Evolutionary conservation across 2,113 vertebrate species (phyloP), one percentile per base, ranked within the genome.

Genomic region (Varanus salvator): DNA sequence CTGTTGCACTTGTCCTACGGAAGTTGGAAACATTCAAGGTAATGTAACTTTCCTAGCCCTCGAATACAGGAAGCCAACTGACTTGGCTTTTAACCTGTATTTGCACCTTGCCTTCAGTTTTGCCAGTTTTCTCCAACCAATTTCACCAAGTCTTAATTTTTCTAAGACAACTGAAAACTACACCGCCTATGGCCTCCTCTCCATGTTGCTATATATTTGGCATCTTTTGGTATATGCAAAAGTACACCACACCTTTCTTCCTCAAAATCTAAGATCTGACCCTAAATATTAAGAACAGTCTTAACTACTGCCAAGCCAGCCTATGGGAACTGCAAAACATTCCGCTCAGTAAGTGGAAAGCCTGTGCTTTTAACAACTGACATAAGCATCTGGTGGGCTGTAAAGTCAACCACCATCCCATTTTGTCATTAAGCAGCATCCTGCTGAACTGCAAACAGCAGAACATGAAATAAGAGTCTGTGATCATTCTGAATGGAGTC

Each of bases 371-470:
- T 52, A 87, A 80, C 64, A 87, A 80, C 48, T 52, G 48, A 80
- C 44, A 87, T 64, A 71, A 64, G 48, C 78, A 86, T 85, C 80
- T 85, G 1, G 82, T 54, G 31, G 48, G 25, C 50, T 81, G 1
- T 50, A 81, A 91, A 77, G 48, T 9, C 54, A 75, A 87, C 80
- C 0, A 0, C 68, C 89, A 91, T 83, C 68, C 68, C 5, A 50
- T 88, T 90, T 91, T 94, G 57, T 17, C 77, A 88, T 81, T 23
- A 82, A 6, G 86, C 8, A 11, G 27, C 34, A 5, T 74, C 0
- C 64, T 88, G 80, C 15, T 88, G 60, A 86, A 81, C 50, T 50
- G 87, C 71, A 88, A 89, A 86, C 72, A 52, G 77, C 21, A n/a
- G 2, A 57, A 68, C 0, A 25, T 85, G 76, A 74, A 54, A 71